Conservation (phyloP, 2,113 vertebrate genomes). For the Himantopus leucocephalus region DNA sequence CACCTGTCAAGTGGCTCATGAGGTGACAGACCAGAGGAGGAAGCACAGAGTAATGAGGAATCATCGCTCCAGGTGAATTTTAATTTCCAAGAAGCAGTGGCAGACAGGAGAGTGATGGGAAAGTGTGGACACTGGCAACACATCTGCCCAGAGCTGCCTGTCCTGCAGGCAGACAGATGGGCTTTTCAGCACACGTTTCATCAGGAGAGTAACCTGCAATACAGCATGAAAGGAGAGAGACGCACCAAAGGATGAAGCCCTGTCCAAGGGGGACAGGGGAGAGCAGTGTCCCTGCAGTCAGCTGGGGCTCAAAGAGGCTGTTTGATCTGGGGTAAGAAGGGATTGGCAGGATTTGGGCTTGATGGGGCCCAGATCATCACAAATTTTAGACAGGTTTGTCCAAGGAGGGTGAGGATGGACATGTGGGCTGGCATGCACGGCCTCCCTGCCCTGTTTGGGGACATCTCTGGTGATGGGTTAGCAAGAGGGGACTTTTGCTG, state of each 20-base stretch:
- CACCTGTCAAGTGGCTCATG: conserved; percentile 16
- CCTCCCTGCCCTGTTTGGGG: background rate
- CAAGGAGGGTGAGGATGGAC: background rate
- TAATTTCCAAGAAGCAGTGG: background rate
- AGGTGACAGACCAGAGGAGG: background rate
- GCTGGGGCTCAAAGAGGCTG: background rate
- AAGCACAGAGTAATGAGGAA: background rate
- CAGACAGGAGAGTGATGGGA: background rate
- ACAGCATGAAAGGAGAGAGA: background rate
- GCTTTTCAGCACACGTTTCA: background rate
- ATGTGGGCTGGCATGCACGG: background rate
- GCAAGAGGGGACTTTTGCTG: background rate
- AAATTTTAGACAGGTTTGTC: background rate
- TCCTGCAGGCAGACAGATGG: conserved; percentile 3
- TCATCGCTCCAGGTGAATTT: conserved; percentile 19
- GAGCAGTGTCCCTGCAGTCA: background rate
- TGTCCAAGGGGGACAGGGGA: background rate
- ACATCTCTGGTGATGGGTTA: background rate
- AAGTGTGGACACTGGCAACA: background rate
- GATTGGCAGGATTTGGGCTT: background rate
- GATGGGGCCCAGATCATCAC: background rate
- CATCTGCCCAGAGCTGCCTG: background rate
- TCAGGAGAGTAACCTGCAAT: background rate
- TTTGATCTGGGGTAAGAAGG: background rate
- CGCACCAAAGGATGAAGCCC: background rate